Evolutionary conservation across 1,140 invertebrate genomes (phyloP).

Genomic region (Macrostomum lignano): DNA sequence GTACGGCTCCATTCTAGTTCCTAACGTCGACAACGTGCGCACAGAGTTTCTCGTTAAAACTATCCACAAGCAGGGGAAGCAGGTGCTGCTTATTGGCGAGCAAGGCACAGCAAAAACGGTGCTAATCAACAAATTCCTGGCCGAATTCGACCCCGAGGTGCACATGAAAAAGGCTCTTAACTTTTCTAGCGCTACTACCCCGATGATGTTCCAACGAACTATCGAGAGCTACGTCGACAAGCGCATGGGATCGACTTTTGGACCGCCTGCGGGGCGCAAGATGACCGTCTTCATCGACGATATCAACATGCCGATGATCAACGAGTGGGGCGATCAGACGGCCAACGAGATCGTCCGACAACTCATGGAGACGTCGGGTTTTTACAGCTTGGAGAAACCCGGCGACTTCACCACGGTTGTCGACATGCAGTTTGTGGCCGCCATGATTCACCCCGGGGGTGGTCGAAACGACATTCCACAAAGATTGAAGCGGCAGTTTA

Average conservation of each 20-base stretch:
- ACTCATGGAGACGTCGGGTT: conserved; percentile 79
- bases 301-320: conserved; percentile 73
- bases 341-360: conserved; percentile 86
- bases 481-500: conserved; percentile 70
- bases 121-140: conserved; percentile 34
- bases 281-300: conserved; percentile 83
- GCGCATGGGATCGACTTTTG: conserved; percentile 66
- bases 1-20: conserved; percentile 18
- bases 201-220: conserved; percentile 70
- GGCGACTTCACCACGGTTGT: conserved; percentile 69
- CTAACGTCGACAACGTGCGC: conserved; percentile 23
- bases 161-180: conserved; percentile 58
- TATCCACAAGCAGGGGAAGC: conserved; percentile 24
- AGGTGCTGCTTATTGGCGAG: conserved; percentile 9
- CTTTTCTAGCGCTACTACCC: conserved; percentile 75
- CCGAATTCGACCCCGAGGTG: conserved; percentile 50
- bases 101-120: conserved; percentile 10
- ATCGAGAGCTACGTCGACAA: conserved; percentile 87
- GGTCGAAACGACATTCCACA: conserved; percentile 77
- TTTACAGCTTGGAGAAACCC: conserved; percentile 80
- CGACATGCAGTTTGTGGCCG: conserved; percentile 58
- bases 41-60: conserved; percentile 18
- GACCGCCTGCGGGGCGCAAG: conserved; percentile 62
- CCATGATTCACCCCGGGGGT: conserved; percentile 74
- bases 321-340: conserved; percentile 70